phyloP scores from a whole-genome alignment of 2,888 invertebrate genomes.

The Eupithecia vulgata region DNA sequence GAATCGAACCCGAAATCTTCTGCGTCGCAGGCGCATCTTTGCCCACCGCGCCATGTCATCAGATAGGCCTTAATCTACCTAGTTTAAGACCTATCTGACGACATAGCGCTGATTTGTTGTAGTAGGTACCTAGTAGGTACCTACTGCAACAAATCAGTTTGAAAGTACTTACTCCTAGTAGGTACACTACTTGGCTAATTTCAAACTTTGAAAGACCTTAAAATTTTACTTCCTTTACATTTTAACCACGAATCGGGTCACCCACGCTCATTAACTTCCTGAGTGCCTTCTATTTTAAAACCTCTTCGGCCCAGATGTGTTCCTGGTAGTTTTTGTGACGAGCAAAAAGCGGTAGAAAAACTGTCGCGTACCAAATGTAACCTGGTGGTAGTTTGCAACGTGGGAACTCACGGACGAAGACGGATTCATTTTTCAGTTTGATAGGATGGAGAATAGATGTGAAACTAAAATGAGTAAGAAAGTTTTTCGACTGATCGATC shows the following conservation, averaged over 20 bases:
- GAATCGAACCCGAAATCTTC: too few relatives aligned
- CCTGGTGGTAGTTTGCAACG: constrained; percentile 48
- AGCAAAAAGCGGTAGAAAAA: constrained; percentile 56
- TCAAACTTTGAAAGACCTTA: background rate
- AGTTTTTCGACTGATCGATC: too few relatives aligned
- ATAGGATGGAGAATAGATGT: constrained; percentile 1
- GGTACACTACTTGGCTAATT: background rate
- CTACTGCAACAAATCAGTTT: too few relatives aligned
- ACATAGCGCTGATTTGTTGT: too few relatives aligned
- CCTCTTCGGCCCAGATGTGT: constrained; percentile 72
- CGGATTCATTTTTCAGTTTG: background rate
- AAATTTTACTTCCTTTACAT: constrained; percentile 2
- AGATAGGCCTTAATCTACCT: too few relatives aligned
- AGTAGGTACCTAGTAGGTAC: too few relatives aligned
- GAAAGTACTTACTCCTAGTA: too few relatives aligned
- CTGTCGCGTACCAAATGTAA: constrained; percentile 60
- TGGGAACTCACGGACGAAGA: constrained; percentile 65
- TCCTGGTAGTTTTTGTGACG: constrained; percentile 66
- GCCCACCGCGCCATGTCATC: too few relatives aligned
- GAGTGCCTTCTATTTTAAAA: constrained; percentile 67
- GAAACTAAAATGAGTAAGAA: constrained; percentile 21
- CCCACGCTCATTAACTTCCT: constrained; percentile 61
- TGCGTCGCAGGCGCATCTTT: too few relatives aligned
- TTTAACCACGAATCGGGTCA: constrained; percentile 20
- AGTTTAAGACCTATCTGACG: too few relatives aligned